Base-by-base conservation (phyloP, 2,113 vertebrate genomes). In the Ceyx cyanopectus region DNA sequence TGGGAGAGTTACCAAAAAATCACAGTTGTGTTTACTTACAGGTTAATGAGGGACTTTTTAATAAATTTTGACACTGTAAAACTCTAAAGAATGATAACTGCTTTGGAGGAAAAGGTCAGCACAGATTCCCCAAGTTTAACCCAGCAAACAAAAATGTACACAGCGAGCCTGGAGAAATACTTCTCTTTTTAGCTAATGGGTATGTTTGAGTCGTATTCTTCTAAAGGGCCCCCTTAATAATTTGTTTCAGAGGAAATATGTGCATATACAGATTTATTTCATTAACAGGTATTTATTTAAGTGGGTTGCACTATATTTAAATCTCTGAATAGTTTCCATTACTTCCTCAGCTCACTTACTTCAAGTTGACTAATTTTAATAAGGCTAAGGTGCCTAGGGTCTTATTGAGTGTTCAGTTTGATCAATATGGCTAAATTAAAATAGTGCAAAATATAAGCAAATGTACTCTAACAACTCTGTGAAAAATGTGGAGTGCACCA, bases 361-460 rank as follows among this genome's bases (percentile, higher is more conserved):
- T 98, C 97, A 97, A 97, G 97, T 98, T 98, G 97, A 98, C 98
- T 98, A 98, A 98, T 98, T 98, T 98, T 98, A 98, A 97, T 98
- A 98, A 97, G 98, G 95, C 96, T 95, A 93, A 97, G 97, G 96
- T 98, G 98, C 97, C 98, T 97, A 96, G 95, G 97, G 98, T 98
- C 97, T 97, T 98, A 98, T 97, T 97, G 98, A 98, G 96, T 97
- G 97, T 95, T 98, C 94, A 76, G 94, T 96, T 98, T 98, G 98
- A 98, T 98, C 98, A 98, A 98, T 98, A 98, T 96, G 91, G 96
- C 94, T 98, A 97, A 97, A 98, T 97, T 98, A 98, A 98, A 98
- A 98, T 98, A 97, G 97, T 98, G 97, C 97, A 97, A 98, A 98
- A 98, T 98, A 98, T 98, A 98, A 98, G 97, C 96, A 98, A 98